Conservation (phyloP, 2,888 invertebrate species). For the Vesta saturnalis region DNA sequence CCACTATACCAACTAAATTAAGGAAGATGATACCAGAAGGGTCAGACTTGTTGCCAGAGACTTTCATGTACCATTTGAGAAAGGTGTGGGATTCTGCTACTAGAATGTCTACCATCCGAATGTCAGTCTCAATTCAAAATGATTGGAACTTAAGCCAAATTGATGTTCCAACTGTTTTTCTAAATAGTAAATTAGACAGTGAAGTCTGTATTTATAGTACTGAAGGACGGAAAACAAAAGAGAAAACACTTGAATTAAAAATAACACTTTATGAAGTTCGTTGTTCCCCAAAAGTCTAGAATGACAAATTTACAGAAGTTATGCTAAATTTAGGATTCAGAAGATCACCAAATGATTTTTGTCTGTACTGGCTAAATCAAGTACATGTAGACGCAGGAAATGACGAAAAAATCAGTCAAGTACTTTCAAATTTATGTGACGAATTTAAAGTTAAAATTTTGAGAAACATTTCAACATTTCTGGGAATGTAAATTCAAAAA, state of each 20-base stretch:
- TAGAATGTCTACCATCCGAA: conserved; percentile 18
- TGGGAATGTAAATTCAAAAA: conserved; percentile 23
- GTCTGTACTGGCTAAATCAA: conserved; percentile 12
- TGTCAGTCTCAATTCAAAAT: conserved; percentile 11
- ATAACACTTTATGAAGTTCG: conserved; percentile 12
- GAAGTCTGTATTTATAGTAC: conserved; percentile 24
- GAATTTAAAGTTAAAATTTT: conserved; percentile 21
- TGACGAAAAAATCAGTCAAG: not conserved
- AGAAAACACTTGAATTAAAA: not conserved
- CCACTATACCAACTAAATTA: no score
- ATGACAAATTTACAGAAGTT: conserved; percentile 19
- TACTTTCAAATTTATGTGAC: conserved; percentile 6
- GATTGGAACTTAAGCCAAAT: conserved; percentile 25
- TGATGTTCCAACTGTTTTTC: conserved; percentile 32
- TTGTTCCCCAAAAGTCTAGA: conserved; percentile 22
- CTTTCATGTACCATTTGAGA: conserved; percentile 37
- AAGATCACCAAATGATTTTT: conserved; percentile 21
- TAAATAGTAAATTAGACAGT: conserved; percentile 24
- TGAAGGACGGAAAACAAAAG: conserved; percentile 12
- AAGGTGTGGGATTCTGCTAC: conserved; percentile 12
- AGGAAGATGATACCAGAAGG: conserved; percentile 41
- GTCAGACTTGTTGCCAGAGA: conserved; percentile 44
- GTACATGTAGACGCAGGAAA: conserved; percentile 8
- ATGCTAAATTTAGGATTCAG: conserved; percentile 23
- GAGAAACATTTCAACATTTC: conserved; percentile 17